A percentile compares a stretch with the other conserved stretches of the same genome.
Conservation (phyloP, 2,797 vertebrate species). For the Dendrocincla tyrannina region DNA sequence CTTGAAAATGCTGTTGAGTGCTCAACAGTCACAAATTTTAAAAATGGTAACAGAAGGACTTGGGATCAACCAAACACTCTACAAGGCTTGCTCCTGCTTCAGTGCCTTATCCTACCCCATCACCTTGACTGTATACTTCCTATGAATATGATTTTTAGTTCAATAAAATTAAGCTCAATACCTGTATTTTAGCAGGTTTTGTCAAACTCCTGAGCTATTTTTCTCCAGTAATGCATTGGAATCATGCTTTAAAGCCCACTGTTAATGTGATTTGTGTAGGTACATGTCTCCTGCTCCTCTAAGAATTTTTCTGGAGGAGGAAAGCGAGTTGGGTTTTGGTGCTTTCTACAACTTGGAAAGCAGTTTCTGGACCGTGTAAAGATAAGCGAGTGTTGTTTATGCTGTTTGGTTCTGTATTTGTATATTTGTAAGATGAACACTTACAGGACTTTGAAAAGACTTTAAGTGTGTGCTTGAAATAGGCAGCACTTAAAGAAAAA, state of each 20-base stretch:
- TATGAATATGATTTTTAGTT: background rate
- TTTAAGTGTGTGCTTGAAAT: background rate
- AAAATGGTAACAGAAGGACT: background rate
- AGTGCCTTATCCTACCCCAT: background rate
- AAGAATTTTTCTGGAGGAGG: background rate
- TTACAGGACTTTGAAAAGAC: background rate
- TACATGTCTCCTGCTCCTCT: background rate
- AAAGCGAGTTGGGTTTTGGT: background rate
- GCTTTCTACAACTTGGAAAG: background rate
- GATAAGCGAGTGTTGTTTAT: background rate
- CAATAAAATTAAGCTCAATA: background rate
- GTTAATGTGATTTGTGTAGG: background rate
- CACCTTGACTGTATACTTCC: background rate
- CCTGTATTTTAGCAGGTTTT: background rate
- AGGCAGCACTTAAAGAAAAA: background rate
- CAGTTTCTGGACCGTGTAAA: background rate
- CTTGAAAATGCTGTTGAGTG: background rate
- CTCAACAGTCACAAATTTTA: background rate
- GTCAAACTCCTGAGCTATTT: background rate
- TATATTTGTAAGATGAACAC: background rate
- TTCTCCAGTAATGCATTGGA: background rate
- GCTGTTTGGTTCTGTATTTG: background rate
- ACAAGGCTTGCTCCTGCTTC: background rate
- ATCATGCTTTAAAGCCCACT: background rate
- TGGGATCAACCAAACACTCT: rapidly evolving